Conservation (phyloP, 2,797 vertebrate species). For the Echeneis naucrates region DNA sequence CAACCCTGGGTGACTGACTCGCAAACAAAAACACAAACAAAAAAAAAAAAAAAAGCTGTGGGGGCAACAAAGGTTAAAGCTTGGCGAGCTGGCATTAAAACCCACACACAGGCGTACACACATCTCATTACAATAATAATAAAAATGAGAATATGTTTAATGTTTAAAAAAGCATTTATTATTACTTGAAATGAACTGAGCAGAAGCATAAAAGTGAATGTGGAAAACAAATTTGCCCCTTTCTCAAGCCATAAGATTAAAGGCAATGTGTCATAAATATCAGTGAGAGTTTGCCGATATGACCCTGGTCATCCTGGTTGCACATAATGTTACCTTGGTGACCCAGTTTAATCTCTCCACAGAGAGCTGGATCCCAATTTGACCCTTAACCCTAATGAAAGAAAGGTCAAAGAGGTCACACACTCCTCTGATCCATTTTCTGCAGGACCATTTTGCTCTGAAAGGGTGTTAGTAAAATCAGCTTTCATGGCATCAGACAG, state of each 20-base stretch:
- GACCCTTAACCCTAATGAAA: conserved; percentile 71
- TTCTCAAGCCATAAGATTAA: background rate
- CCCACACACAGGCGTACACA: background rate
- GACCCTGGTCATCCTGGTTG: conserved; percentile 47
- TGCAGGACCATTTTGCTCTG: conserved; percentile 25
- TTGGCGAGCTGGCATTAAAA: conserved; percentile 5
- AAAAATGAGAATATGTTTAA: background rate
- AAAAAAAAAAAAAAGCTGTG: conserved; percentile 1
- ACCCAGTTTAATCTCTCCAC: conserved; percentile 70
- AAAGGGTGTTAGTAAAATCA: conserved; percentile 39
- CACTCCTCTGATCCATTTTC: conserved; percentile 51
- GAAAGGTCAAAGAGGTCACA: conserved; percentile 58
- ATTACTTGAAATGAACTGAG: conserved; percentile 11
- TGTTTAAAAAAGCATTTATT: conserved; percentile 4
- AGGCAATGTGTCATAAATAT: conserved; percentile 14
- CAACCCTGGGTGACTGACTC: conserved; percentile 45
- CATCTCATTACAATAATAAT: background rate
- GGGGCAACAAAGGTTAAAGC: conserved; percentile 43
- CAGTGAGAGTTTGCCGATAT: conserved; percentile 25
- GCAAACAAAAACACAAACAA: conserved; percentile 23
- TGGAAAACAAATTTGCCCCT: background rate
- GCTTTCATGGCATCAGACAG: conserved; percentile 37
- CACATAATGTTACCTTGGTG: conserved; percentile 67
- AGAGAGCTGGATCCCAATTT: conserved; percentile 64
- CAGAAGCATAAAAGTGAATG: conserved; percentile 3